Conservation (phyloP, 2,888 invertebrate genomes). For the Andrena praecox region DNA sequence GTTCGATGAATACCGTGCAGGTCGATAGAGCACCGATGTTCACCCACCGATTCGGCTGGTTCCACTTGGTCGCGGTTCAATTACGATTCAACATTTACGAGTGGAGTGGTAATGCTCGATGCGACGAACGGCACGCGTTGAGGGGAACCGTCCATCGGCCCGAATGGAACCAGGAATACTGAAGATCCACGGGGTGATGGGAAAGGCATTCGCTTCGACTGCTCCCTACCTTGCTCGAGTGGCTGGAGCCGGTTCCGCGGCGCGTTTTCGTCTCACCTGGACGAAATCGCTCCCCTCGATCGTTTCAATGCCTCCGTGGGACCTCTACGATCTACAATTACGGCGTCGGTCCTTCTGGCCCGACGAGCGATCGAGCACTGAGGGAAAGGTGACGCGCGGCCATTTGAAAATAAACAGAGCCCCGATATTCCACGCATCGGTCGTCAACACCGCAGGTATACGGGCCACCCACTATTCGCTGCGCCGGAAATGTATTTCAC, state of each 20-base stretch:
- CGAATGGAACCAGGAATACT: slow-evolving; percentile 80
- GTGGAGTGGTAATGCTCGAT: not conserved
- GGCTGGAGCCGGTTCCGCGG: slow-evolving; percentile 39
- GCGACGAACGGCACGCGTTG: slow-evolving; percentile 46
- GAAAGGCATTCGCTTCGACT: slow-evolving; percentile 80
- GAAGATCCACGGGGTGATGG: slow-evolving; percentile 74
- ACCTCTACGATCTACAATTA: not conserved
- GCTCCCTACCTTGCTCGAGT: slow-evolving; percentile 78
- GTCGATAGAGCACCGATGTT: slow-evolving; percentile 4
- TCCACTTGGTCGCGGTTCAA: slow-evolving; percentile 28
- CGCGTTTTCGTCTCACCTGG: slow-evolving; percentile 26
- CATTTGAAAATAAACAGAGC: too few species aligned
- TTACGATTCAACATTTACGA: slow-evolving; percentile 15
- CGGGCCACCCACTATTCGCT: too few species aligned
- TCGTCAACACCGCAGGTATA: too few species aligned
- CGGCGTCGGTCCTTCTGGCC: too few species aligned
- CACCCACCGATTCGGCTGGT: slow-evolving; percentile 10
- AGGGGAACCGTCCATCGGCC: slow-evolving; percentile 79
- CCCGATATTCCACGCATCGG: too few species aligned
- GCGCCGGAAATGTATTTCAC: too few species aligned
- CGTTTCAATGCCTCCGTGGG: not conserved
- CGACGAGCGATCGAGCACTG: not conserved
- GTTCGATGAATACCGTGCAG: not conserved
- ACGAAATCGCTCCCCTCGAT: slow-evolving; percentile 20
- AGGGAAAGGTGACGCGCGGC: not conserved